Base-by-base conservation (phyloP, 2,888 invertebrate species). In the Limnephilus rhombicus region DNA sequence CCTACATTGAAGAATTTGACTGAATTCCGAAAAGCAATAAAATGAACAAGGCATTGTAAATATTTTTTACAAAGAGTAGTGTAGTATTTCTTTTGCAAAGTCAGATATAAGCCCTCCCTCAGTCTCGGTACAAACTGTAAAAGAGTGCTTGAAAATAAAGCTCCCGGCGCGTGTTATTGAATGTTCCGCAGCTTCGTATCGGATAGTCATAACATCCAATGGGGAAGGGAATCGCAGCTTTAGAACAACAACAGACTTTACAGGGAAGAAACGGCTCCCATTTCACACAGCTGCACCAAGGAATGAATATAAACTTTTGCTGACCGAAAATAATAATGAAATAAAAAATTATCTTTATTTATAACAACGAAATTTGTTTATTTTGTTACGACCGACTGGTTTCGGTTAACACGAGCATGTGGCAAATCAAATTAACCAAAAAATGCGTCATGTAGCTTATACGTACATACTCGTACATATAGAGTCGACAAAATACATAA, bases 211-310 rank as follows among this genome's bases (percentile, higher is more conserved):
- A 86, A 86, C 41, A 29, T 45, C 45, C 45, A 86, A 86, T 86
- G 45, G 86, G 29, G 24, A 37, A 41, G 0, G 12, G 41, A 85
- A 85, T 85, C 85, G 86, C 86, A 86, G 86, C 86, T 49, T 86
- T 86, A 45, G 49, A 86, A 86, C 86, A 86, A 49, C 86, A 45
- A 86, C 49, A 45, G 29, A 45, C 86, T 45, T 45, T 86, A 86
- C 11, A 86, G 45, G 13, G 11, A 86, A 45, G n/a, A 68, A 68
- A 68, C 18, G 15, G 18, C 53, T 53, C 53, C 53, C 85, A n/a
- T 85, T 83, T 18, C 45, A 12, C 41, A 68, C 68, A 9, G 68
- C 68, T 9, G 68, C 68, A 68, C 68, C 9, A 68, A 68, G 68
- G 68, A 7, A 1, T 7, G 9, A 68, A 68, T 9, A 18, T 18